Base-by-base conservation (phyloP, 2,888 invertebrate genomes). In the Cephus spinipes region DNA sequence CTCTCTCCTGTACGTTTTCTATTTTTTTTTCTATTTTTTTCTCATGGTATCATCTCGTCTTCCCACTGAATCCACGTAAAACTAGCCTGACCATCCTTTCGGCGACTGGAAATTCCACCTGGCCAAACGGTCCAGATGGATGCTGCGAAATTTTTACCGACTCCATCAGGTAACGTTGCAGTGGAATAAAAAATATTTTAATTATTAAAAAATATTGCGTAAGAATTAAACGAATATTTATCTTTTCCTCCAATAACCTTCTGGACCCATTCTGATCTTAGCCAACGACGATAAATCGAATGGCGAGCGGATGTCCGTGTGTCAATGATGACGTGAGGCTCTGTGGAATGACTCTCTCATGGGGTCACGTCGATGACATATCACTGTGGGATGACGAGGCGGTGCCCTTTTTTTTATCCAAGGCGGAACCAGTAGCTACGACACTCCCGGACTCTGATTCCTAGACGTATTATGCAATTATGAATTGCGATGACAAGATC, bases 381-480 rank as follows among this genome's bases (percentile, higher is more conserved):
- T 84, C 77, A 79, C 80, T 76, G 79, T 69, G 79, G 80, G 81
- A 83, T 79, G 82, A 82, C 77, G 76, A 74, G 77, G 80, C 79
- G 79, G 77, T 75, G 79, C 55, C 81, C 77, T 69, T 82, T 83
- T 81, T 55, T 76, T 68, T 71, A 71, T 4, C 23, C 40, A 71
- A 31, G 32, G 71, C 71, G 71, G 71, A 34, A 73, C 75, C 75
- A 15, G 69, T 55, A 69, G 69, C 68, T 75, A 31, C 71, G n/a
- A 40, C 68, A 23, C 36, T 23, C n/a, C 75, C 31, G 71, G 68
- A 33, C n/a, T 55, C 1, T 9, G 36, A 36, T 74, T 34, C 32
- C 75, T 69, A 78, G 81, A 85, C 83, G 81, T 80, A 83, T 84
- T 81, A 74, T 80, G 40, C 75, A 78, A 78, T 78, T 78, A 78